Base-by-base conservation (phyloP, 2,888 invertebrate species). In the Sesia bembeciformis region DNA sequence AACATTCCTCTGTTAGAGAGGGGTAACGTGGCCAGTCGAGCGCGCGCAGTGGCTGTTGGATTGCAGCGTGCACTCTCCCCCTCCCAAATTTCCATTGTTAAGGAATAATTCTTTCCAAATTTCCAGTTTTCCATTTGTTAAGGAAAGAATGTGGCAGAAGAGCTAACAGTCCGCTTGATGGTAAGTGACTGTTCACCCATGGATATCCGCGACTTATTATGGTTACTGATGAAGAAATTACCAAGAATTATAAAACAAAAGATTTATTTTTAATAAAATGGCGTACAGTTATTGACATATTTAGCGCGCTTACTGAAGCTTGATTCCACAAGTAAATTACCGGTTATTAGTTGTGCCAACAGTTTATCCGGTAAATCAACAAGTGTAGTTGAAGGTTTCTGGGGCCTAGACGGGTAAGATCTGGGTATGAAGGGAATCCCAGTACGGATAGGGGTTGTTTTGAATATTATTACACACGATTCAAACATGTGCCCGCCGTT, bases 401-500 rank as follows among this genome's bases (percentile, higher is more conserved):
- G 46, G 6, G 46, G 3, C n/a, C 23, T 46, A n/a, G n/a, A n/a
- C 46, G 8, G 4, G 8, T 46, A 46, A 46, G 23, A 4, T 46
- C 8, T 46, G 4, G 46, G n/a, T 8, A 46, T 8, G 23, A 46
- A 46, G 23, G 46, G 46, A 7, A 46, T 46, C 7, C 46, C 46
- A 46, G 46, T 6, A 46, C 46, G 46, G 23, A 46, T 46, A 4
- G 86, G 81, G 0, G 84, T 81, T 4, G 81, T 74, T 61, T 67
- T 83, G 57, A 78, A 85, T 42, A 68, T 51, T 3, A 68, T 72
- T 60, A 65, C 70, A 57, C 75, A 80, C 7, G 67, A 70, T 39
- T 67, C 72, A 4, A 69, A 65, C 6, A 84, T 60, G 55, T 60
- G 53, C 23, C 84, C 84, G 49, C 81, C 85, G 57, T 67, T 70